Evolutionary conservation across 2,888 invertebrate genomes (phyloP).

Genomic region (Argyra leucocephala): DNA sequence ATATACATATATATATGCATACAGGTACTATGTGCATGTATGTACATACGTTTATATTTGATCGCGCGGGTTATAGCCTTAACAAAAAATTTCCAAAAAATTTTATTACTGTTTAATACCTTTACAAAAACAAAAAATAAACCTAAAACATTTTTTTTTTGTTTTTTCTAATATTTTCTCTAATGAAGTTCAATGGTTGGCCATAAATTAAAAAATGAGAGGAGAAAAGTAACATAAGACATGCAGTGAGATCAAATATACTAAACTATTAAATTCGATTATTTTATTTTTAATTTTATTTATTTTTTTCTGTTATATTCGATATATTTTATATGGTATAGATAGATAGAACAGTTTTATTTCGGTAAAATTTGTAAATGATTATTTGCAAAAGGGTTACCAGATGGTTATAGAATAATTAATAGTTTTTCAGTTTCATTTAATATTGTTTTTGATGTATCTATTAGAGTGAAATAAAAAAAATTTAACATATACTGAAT

Average conservation of each 20-base stretch:
- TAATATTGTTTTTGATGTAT: no score
- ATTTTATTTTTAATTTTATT: neutral
- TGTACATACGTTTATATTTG: neutral
- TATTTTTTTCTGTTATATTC: neutral
- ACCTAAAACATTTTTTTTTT: neutral
- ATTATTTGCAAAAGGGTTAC: no score
- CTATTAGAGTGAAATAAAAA: no score
- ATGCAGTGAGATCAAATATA: neutral
- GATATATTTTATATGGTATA: neutral
- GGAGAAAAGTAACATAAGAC: neutral
- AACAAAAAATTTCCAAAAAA: neutral
- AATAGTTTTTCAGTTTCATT: no score
- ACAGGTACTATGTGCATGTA: neutral
- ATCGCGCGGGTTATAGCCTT: neutral
- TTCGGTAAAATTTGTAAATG: neutral
- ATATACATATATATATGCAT: no score
- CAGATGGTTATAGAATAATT: no score
- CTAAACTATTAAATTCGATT: conserved; percentile 2
- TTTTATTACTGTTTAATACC: conserved; percentile 1
- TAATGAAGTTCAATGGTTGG: conserved; percentile 3
- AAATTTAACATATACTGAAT: no score
- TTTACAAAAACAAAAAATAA: neutral
- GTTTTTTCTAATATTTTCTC: neutral
- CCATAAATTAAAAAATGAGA: neutral
- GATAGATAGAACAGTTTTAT: neutral